phyloP scores from a whole-genome alignment of 2,797 vertebrate species.

The Myiotriccus ornatus region DNA sequence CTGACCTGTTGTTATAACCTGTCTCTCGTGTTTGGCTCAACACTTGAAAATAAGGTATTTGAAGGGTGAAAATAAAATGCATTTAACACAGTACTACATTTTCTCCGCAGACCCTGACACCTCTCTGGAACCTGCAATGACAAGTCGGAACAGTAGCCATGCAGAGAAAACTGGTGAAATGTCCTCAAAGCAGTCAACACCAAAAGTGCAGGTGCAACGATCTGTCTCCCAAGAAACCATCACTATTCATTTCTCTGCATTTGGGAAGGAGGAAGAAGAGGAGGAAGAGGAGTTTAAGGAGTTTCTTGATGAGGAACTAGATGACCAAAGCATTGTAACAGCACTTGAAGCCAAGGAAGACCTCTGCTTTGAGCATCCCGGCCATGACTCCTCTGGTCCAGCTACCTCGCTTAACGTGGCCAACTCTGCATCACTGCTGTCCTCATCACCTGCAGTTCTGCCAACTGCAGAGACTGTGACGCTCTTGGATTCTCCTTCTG shows the following conservation, averaged over 20 bases:
- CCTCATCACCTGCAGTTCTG: conserved; percentile 58
- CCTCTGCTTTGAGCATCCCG: conserved; percentile 81
- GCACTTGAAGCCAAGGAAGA: conserved; percentile 92
- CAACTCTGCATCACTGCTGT: conserved; percentile 55
- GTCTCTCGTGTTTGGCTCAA: not conserved
- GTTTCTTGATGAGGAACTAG: conserved; percentile 71
- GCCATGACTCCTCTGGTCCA: conserved; percentile 62
- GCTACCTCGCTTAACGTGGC: conserved; percentile 65
- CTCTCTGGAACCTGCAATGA: conserved; percentile 85
- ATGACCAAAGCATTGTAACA: conserved; percentile 85
- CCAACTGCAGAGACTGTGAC: conserved; percentile 69
- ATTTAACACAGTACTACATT: not conserved
- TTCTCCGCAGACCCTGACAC: conserved; percentile 79
- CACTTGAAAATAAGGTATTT: not conserved
- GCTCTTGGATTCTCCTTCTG: conserved; percentile 64
- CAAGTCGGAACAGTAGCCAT: conserved; percentile 89
- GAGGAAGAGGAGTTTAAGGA: conserved; percentile 85
- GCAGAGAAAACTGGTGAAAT: conserved; percentile 83
- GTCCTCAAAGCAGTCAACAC: conserved; percentile 81
- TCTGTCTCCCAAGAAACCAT: conserved; percentile 89
- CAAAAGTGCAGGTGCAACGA: conserved; percentile 91
- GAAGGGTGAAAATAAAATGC: not conserved
- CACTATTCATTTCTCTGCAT: conserved; percentile 94
- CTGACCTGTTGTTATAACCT: not conserved
- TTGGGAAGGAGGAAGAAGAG: conserved; percentile 92